Conservation (phyloP, 2,888 invertebrate genomes). For the Bursaphelenchus okinawaensis region DNA sequence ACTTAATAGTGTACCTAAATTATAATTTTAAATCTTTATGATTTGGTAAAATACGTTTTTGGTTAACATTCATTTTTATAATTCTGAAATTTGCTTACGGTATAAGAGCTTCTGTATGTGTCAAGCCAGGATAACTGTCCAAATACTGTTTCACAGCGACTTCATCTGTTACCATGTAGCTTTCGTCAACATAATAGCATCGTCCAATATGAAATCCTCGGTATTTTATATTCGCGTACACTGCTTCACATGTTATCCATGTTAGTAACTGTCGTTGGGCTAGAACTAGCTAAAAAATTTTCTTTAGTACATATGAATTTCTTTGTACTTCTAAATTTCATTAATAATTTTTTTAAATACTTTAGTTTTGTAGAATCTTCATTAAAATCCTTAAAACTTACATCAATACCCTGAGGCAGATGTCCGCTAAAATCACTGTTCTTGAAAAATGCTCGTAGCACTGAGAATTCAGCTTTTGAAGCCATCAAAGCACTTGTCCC, state of each 20-base stretch:
- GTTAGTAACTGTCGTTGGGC: not conserved
- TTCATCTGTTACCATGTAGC: not conserved
- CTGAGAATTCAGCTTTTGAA: constrained; percentile 1
- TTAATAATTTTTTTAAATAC: no score
- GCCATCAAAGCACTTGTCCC: constrained; percentile 1
- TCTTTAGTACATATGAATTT: no score
- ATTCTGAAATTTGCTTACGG: not conserved
- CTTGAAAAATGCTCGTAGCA: not conserved
- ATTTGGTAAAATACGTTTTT: not conserved
- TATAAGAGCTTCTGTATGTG: not conserved
- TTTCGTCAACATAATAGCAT: constrained; percentile 11
- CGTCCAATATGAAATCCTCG: not conserved
- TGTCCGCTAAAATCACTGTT: constrained; percentile 8
- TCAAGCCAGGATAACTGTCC: not conserved
- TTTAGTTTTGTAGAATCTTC: no score
- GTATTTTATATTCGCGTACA: constrained; percentile 8
- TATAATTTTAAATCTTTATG: not conserved
- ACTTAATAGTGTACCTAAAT: not conserved
- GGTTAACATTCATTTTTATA: not conserved
- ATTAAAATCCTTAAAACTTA: not conserved
- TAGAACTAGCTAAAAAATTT: not conserved
- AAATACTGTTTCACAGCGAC: not conserved
- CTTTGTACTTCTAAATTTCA: no score
- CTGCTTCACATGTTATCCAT: constrained; percentile 3
- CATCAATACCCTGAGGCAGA: not conserved